Base-by-base conservation (phyloP, 2,113 vertebrate genomes). In the Leucosticte australis region DNA sequence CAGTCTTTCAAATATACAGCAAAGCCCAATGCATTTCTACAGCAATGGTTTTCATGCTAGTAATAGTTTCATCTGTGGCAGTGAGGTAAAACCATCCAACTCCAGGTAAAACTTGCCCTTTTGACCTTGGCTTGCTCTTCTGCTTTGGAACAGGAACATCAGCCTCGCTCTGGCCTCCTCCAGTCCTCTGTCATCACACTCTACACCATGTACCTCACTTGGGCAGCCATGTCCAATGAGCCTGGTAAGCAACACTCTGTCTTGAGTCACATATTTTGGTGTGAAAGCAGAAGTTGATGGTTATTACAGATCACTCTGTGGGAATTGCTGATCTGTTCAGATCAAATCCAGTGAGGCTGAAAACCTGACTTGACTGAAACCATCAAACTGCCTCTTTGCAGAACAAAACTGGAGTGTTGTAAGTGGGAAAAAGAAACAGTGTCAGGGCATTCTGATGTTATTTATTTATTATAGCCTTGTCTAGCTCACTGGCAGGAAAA, bases 191-290 rank as follows among this genome's bases (percentile, higher is more conserved):
- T 99, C 89, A 99, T 99, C 96, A 99, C 98, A 1, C 92, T 99
- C 42, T 99, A 99, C 90, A 99, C 99, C 84, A 98, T 99, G 97
- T 99, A 98, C 88, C 98, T 99, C 90, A 99, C 99, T 5, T 99
- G 99, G 99, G 99, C 99, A 52, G 99, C 99, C 83, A 99, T 99
- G 98, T 98, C 98, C 83, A 99, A 99, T 6, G 99, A 99, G 91
- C 99, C 99, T 70, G 99, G 99, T 99, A 97, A 98, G 98, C 56
- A 70, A 2, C 24, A 12, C 2, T 0, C n/a, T 62, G 50, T 37
- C 75, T 56, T 15, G 33, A 62, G 62, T 30, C 28, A 57, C 2
- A 0, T 4, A 11, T 21, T 33, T 41, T 27, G 59, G 42, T 73
- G 74, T 46, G 50, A 87, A 68, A 57, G 78, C 74, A 78, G 76